phyloP scores from a whole-genome alignment of 1,140 invertebrate genomes.

The Heliothis subflexa region DNA sequence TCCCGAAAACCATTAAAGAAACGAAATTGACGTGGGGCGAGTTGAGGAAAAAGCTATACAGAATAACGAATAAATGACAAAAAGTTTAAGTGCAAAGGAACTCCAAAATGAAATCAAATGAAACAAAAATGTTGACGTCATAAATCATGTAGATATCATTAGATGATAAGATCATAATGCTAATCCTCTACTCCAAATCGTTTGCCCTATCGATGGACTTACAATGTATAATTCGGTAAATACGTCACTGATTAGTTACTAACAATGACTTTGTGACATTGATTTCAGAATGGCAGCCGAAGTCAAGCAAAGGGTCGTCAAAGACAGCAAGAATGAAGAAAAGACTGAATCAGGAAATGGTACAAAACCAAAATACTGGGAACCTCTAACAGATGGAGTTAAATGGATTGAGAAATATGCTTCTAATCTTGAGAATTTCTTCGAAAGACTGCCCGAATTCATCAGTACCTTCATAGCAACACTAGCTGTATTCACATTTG shows the following conservation, averaged over 20 bases:
- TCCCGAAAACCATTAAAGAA: too few species aligned
- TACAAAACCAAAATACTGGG: constrained; percentile 70
- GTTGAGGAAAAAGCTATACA: too few species aligned
- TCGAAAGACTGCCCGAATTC: constrained; percentile 84
- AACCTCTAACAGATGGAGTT: constrained; percentile 84
- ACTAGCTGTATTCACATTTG: constrained; percentile 87
- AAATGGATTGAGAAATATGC: constrained; percentile 87
- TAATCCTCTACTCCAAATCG: constrained; percentile 2
- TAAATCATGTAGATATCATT: neutral
- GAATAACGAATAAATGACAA: neutral
- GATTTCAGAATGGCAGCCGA: constrained; percentile 32
- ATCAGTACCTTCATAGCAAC: constrained; percentile 85
- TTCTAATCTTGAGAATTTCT: constrained; percentile 85
- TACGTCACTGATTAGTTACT: too few species aligned
- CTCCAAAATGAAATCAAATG: neutral
- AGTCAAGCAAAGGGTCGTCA: constrained; percentile 15
- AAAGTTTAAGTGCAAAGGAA: neutral
- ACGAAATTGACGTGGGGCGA: too few species aligned
- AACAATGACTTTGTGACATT: neutral
- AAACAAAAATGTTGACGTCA: neutral
- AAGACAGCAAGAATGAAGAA: neutral
- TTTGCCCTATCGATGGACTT: neutral
- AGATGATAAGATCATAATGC: neutral
- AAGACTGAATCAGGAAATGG: constrained; percentile 25
- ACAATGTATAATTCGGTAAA: neutral